A percentile compares a stretch with the other conserved stretches of the same genome.
Evolutionary conservation across 1,140 invertebrate genomes (phyloP).

Genomic region (Eufriesea mexicana): DNA sequence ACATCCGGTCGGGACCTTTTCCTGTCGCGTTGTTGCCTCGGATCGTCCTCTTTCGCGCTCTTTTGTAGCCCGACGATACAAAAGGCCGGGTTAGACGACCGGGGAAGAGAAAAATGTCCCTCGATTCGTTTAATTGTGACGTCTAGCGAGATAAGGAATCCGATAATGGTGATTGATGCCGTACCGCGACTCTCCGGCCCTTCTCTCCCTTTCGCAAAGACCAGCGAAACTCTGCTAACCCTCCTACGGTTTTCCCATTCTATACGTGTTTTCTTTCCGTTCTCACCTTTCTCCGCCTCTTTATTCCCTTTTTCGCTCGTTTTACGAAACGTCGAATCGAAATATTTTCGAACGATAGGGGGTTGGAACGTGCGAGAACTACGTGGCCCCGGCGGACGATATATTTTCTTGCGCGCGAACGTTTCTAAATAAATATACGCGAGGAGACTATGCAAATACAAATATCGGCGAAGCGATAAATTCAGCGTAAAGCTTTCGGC

Average conservation of each 20-base stretch:
- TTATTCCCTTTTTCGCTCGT: neutral
- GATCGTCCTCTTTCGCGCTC: neutral
- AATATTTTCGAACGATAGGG: slow-evolving; percentile 6
- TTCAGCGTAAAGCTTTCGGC: slow-evolving; percentile 18
- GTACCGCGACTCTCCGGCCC: neutral
- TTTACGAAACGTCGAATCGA: slow-evolving; percentile 16
- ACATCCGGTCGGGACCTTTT: slow-evolving; percentile 22
- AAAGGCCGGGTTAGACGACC: slow-evolving; percentile 12
- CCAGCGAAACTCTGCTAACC: neutral
- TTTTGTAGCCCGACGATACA: slow-evolving; percentile 19
- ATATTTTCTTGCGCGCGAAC: slow-evolving; percentile 20
- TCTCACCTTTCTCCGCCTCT: too few species aligned
- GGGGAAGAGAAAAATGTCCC: slow-evolving; percentile 39
- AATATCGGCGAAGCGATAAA: slow-evolving; percentile 44
- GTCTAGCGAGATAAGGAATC: slow-evolving; percentile 38
- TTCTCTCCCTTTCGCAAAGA: neutral
- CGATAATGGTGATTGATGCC: slow-evolving; percentile 51
- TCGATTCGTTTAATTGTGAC: slow-evolving; percentile 56
- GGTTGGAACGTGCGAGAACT: neutral
- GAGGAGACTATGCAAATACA: slow-evolving; percentile 44
- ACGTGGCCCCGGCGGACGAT: neutral
- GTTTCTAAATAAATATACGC: slow-evolving; percentile 44
- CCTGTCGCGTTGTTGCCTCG: slow-evolving; percentile 21
- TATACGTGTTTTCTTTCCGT: neutral
- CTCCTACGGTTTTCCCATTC: neutral